phyloP scores from a whole-genome alignment of 1,140 invertebrate species.

The Forficula auricularia region DNA sequence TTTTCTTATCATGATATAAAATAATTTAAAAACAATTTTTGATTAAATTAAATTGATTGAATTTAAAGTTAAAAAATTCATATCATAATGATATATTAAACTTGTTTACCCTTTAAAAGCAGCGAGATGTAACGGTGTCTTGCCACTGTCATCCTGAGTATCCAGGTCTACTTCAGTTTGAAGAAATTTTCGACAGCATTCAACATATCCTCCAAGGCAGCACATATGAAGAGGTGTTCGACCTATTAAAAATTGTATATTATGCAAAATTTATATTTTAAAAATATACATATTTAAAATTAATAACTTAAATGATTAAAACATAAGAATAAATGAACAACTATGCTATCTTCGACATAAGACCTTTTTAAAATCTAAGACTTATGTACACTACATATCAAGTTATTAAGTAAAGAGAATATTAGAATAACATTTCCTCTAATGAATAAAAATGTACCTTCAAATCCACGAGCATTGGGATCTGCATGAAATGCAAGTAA shows the following conservation, averaged over 20 bases:
- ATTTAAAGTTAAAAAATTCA: no score
- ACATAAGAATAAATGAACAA: slow-evolving; percentile 3
- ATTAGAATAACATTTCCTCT: no score
- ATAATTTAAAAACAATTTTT: no score
- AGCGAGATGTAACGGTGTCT: slow-evolving; percentile 36
- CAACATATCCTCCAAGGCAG: slow-evolving; percentile 30
- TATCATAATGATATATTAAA: no score
- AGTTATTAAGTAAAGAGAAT: no score
- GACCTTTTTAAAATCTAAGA: no score
- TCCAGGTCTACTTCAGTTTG: slow-evolving; percentile 29
- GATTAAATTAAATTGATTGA: no score
- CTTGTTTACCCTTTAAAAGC: slow-evolving; percentile 37
- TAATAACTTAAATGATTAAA: slow-evolving; percentile 1
- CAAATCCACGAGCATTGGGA: slow-evolving; percentile 25
- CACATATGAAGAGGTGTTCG: slow-evolving; percentile 32
- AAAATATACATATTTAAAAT: slow-evolving; percentile 2
- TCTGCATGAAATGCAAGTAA: slow-evolving; percentile 34
- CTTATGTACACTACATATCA: no score
- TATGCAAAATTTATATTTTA: no score
- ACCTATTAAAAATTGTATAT: background rate
- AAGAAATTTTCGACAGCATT: slow-evolving; percentile 33
- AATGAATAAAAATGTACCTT: slow-evolving; percentile 10
- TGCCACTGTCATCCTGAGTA: slow-evolving; percentile 30
- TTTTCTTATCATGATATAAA: no score
- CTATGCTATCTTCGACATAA: no score